Evolutionary conservation across 2,888 invertebrate genomes (phyloP).

Genomic region (Cephonodes hylas): DNA sequence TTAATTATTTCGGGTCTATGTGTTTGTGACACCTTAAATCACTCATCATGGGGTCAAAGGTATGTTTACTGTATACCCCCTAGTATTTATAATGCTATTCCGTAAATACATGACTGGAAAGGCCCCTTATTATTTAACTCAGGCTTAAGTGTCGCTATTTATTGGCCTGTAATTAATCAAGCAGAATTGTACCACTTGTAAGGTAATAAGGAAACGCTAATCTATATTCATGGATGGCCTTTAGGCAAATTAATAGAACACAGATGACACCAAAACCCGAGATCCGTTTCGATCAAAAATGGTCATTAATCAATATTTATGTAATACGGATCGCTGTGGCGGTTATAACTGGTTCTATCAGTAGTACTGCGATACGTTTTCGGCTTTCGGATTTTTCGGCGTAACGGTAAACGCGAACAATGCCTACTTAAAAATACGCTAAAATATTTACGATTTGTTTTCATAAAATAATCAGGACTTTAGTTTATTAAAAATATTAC

Average conservation of each 20-base stretch:
- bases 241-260: conserved; percentile 20
- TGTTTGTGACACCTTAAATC: too few species aligned
- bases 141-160: not conserved
- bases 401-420: not conserved
- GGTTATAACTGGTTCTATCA: not conserved
- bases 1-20: too few species aligned
- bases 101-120: too few species aligned
- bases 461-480: too few species aligned
- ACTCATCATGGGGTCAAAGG: too few species aligned
- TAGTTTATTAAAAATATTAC: too few species aligned
- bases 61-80: too few species aligned
- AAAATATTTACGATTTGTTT: too few species aligned
- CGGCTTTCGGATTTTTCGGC: not conserved
- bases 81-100: too few species aligned
- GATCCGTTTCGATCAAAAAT: conserved; percentile 28
- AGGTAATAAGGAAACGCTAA: conserved; percentile 12
- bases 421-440: not conserved
- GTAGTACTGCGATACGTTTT: not conserved
- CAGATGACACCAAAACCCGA: conserved; percentile 16
- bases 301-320: conserved; percentile 33
- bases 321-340: conserved; percentile 26
- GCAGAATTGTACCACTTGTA: conserved; percentile 2
- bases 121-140: conserved; percentile 5
- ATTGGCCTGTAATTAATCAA: conserved; percentile 5
- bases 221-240: conserved; percentile 15